These are phyloP conservation scores for Drosophila neoperkinsi DNA, from an alignment of 2,888 invertebrate genomes.

Conservation along the genomic window DNA sequence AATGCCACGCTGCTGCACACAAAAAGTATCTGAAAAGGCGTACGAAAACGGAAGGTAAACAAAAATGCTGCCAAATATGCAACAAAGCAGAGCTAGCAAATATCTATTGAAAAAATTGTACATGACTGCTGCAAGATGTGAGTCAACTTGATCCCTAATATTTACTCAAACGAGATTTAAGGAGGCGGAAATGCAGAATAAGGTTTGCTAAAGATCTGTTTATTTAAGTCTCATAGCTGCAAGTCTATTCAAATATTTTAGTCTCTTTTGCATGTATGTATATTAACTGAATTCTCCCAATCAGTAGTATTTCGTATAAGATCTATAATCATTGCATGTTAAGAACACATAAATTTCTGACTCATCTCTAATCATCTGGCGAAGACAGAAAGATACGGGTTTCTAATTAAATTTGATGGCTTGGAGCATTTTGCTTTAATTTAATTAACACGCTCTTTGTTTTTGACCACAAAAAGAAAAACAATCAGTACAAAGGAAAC, in stretches of 20 bases:
- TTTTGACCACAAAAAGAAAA: slow-evolving; percentile 32
- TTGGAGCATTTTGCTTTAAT: slow-evolving; percentile 51
- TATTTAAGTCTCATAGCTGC: background rate
- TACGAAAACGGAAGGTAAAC: slow-evolving; percentile 14
- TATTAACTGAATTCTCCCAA: background rate
- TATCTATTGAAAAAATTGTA: slow-evolving; percentile 14
- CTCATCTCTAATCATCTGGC: background rate
- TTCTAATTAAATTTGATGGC: slow-evolving; percentile 32
- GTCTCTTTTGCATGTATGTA: background rate
- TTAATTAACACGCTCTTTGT: slow-evolving; percentile 62
- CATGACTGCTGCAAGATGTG: slow-evolving; percentile 22
- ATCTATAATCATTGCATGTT: slow-evolving; percentile 3
- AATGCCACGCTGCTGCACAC: slow-evolving; percentile 25
- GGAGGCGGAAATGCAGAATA: slow-evolving; percentile 13
- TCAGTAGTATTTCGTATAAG: background rate
- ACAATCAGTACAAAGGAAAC: slow-evolving; percentile 41
- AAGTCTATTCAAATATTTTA: background rate
- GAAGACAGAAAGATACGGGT: background rate
- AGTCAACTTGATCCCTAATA: slow-evolving; percentile 24
- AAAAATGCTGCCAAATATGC: slow-evolving; percentile 18
- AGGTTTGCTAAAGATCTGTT: slow-evolving; percentile 22
- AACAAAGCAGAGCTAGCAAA: slow-evolving; percentile 7
- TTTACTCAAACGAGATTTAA: slow-evolving; percentile 16
- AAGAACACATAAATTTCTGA: background rate
- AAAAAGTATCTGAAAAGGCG: slow-evolving; percentile 11